phyloP scores from a whole-genome alignment of 2,888 invertebrate species.

The Dasysyrphus tricinctus region DNA sequence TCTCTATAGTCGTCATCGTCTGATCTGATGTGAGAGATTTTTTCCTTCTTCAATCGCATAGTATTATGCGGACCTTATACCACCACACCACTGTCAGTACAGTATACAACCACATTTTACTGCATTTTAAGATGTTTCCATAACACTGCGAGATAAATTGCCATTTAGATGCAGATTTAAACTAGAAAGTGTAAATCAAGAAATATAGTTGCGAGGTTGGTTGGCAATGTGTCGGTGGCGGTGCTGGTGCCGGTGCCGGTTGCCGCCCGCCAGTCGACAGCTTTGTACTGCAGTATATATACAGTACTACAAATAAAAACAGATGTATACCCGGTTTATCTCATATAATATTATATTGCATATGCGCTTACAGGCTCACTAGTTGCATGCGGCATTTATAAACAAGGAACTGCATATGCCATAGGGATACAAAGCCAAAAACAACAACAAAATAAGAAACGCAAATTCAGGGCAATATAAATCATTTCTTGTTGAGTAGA shows the following conservation, averaged over 20 bases:
- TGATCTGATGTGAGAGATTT: constrained; percentile 21
- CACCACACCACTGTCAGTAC: constrained; percentile 1
- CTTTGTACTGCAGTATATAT: constrained; percentile 22
- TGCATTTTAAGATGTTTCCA: constrained; percentile 62
- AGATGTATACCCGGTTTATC: constrained; percentile 41
- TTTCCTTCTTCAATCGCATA: background rate
- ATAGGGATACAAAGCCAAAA: constrained; percentile 14
- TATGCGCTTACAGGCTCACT: constrained; percentile 14
- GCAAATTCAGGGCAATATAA: constrained; percentile 63
- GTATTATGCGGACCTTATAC: background rate
- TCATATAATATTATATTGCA: background rate
- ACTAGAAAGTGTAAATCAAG: constrained; percentile 63
- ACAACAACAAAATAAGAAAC: constrained; percentile 42
- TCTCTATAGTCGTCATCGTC: background rate
- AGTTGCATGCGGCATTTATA: constrained; percentile 40
- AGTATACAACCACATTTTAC: constrained; percentile 40
- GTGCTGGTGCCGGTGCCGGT: background rate
- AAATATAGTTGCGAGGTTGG: constrained; percentile 44
- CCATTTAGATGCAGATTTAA: constrained; percentile 73
- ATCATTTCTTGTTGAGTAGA: constrained; percentile 75
- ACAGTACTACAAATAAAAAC: background rate
- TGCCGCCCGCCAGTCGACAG: constrained; percentile 68
- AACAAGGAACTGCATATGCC: constrained; percentile 40
- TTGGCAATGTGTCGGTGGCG: background rate
- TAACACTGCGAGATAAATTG: constrained; percentile 67